These are phyloP conservation scores for Tuta absoluta DNA, from an alignment of 2,888 invertebrate species.

Conservation along the genomic window DNA sequence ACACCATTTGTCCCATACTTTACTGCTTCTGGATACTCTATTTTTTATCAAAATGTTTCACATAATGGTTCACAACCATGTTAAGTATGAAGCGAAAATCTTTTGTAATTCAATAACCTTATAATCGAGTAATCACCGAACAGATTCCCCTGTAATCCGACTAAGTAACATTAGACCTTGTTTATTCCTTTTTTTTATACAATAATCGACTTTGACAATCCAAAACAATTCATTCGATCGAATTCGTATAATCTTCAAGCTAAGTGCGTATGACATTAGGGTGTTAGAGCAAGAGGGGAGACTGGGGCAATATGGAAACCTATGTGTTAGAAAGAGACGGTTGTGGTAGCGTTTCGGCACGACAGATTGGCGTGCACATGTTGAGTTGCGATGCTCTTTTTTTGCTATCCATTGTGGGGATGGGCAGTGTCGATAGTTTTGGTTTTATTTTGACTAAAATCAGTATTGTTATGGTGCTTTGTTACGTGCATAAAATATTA, in stretches of 20 bases:
- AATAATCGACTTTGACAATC: conserved; percentile 69
- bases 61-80: too few species aligned
- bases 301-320: conserved; percentile 35
- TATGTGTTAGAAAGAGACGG: conserved; percentile 45
- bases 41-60: too few species aligned
- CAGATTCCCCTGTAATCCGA: conserved; percentile 41
- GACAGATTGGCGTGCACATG: conserved; percentile 81
- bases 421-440: conserved; percentile 38
- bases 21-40: too few species aligned
- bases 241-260: conserved; percentile 62
- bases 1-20: too few species aligned
- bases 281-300: conserved; percentile 48
- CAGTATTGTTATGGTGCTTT: neutral
- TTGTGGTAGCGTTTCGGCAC: conserved; percentile 67
- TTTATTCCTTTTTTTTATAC: conserved; percentile 49
- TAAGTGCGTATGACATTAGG: conserved; percentile 72
- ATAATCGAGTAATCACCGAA: neutral
- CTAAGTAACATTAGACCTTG: conserved; percentile 43
- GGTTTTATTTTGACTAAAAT: conserved; percentile 1
- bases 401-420: conserved; percentile 55
- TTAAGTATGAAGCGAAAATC: too few species aligned
- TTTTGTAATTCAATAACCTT: conserved; percentile 3
- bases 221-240: conserved; percentile 70
- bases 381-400: conserved; percentile 77
- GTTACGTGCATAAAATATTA: too few species aligned